Base-by-base conservation (phyloP, 2,113 vertebrate genomes). In the Anarrhichthys ocellatus region DNA sequence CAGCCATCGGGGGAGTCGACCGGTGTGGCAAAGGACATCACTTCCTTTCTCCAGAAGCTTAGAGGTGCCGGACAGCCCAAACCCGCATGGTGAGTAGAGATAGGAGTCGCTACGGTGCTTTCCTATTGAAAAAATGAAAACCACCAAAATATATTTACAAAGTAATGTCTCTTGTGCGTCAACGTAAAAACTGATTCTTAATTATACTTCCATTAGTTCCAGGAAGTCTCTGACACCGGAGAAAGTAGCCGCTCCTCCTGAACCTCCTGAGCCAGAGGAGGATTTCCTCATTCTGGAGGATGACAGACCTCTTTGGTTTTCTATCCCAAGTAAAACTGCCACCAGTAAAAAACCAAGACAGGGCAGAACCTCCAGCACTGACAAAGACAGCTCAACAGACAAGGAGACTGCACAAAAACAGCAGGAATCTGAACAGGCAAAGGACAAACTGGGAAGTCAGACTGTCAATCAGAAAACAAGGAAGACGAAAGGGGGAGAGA, bases 211-310 rank as follows among this genome's bases (percentile, higher is more conserved):
- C 32, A 34, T 27, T 58, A 92, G 87, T 83, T 34, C 70, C 11
- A 62, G 63, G 66, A 87, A 79, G 32, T 42, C 54, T 4, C 63
- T 65, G 52, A 42, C 61, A 46, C 78, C 74, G 0, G 56, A 87
- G 1, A 92, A 89, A 79, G 80, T 29, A 8, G 38, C 88, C 15
- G 40, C 61, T 72, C 79, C 72, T 34, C 75, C 79, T 34, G 58
- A 29, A 29, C 29, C 2, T 29, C 29, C 68, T 17, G 91, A 91
- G 42, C 84, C 75, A 15, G 94, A 94, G 18, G 95, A 96, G 3
- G 90, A 95, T 34, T 95, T 95, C 80, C 44, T 93, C 42, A 95
- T 96, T 77, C 34, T 95, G 80, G 95, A 96, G 18, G 94, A 95
- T 11, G 92, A 94, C 13, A 27, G 38, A 6, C 88, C 93, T 17